Evolutionary conservation across 2,888 invertebrate genomes (phyloP), one percentile per base, ranked within the genome.

Genomic region (Allygus modestus): DNA sequence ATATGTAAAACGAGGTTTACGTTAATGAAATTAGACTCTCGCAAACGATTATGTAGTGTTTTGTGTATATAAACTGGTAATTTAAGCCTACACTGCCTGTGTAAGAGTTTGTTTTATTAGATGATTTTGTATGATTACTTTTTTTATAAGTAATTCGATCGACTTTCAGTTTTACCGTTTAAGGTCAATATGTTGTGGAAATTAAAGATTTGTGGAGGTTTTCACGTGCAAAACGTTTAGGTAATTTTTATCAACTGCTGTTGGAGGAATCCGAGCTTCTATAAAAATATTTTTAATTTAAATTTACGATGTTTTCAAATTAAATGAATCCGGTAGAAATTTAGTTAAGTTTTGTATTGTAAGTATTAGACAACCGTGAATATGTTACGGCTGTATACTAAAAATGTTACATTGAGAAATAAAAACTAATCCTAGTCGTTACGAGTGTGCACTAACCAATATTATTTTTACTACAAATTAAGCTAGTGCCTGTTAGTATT

Each of bases 141-240:
- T 15, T 73, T 73, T 41, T 73, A 33, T 37, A 23, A 37, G 1
- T 15, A 37, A 69, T 37, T 69, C 12, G 33, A n/a, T 33, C 1
- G 17, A 17, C 4, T 73, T 41, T 73, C 1, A 33, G 1, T 69
- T 73, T 9, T 37, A 73, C 43, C 0, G 11, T 46, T 77, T 51
- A 23, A n/a, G 41, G 58, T 79, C 58, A 51, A 28, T 58, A 58
- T 37, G 79, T 79, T 79, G 79, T 79, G 79, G 79, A 51, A 79
- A n/a, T 51, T 79, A 28, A 43, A 58, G 37, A 79, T 58, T 79
- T 79, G 79, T 79, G 79, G 37, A 51, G 79, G 58, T 79, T 79
- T 77, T 37, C 37, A 79, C 37, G 17, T 58, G 75, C 71, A 77
- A 77, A 73, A 73, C 5, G 46, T 77, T 77, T 77, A 77, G 75